Percentiles rank a stretch among this genome's conserved stretches.
These are phyloP conservation scores for Myotis vivesi DNA, from an alignment of 2,797 vertebrate species.

Conservation along the genomic window DNA sequence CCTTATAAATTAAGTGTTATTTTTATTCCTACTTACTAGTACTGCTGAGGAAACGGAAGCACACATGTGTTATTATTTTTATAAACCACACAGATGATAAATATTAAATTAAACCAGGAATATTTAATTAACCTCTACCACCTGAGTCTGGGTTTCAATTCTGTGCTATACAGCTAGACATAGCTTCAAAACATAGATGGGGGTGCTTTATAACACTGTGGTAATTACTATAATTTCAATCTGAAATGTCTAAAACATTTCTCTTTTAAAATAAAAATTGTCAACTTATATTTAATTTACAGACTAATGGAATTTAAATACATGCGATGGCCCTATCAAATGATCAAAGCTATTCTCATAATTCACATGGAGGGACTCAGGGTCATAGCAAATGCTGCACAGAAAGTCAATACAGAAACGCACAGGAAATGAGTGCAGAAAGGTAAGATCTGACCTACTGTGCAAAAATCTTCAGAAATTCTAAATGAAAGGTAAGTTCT, in stretches of 20 bases:
- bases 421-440: neutral
- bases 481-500: neutral
- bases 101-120: neutral
- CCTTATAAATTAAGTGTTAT: neutral
- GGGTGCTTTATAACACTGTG: neutral
- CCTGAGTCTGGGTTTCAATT: neutral
- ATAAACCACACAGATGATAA: neutral
- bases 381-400: neutral
- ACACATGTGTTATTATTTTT: neutral
- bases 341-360: neutral
- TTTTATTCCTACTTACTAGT: neutral
- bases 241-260: neutral
- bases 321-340: neutral
- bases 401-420: neutral
- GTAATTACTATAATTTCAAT: neutral
- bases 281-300: neutral
- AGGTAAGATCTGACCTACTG: neutral
- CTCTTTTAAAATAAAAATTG: neutral
- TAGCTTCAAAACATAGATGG: neutral
- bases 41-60: neutral
- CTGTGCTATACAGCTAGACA: neutral
- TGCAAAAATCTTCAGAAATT: slow-evolving; percentile 31
- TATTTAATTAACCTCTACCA: neutral
- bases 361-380: neutral
- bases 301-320: neutral